Conservation (phyloP, 37 sponge, comb jelly and placozoan genomes). For the Beroe ovata region DNA sequence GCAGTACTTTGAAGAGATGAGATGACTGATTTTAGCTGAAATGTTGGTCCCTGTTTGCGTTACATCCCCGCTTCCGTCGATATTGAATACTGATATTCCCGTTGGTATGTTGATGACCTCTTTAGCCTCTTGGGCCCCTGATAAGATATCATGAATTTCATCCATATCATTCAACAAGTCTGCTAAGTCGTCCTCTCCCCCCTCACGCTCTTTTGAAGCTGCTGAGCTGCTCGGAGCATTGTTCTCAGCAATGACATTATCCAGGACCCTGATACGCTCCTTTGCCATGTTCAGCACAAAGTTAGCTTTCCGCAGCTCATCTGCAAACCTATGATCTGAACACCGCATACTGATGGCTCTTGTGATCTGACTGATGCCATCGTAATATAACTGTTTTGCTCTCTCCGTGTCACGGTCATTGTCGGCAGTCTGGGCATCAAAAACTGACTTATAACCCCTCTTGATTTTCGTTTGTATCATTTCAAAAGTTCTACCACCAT, state of each 20-base stretch:
- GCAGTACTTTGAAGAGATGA: slow-evolving; percentile 49
- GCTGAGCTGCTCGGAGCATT: too few species aligned
- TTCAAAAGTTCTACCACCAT: neutral
- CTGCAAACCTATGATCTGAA: neutral
- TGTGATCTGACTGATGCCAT: slow-evolving; percentile 37
- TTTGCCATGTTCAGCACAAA: slow-evolving; percentile 59
- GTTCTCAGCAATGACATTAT: neutral
- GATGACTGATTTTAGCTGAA: slow-evolving; percentile 47
- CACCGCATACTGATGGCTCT: slow-evolving; percentile 57
- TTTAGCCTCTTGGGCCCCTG: slow-evolving; percentile 51
- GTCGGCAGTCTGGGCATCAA: slow-evolving; percentile 57
- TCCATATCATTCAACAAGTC: slow-evolving; percentile 37
- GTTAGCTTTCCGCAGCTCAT: slow-evolving; percentile 20
- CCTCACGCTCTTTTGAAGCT: neutral
- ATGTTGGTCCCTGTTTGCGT: neutral
- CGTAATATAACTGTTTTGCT: slow-evolving; percentile 33
- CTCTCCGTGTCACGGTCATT: neutral
- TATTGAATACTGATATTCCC: slow-evolving; percentile 7
- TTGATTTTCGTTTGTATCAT: slow-evolving; percentile 25
- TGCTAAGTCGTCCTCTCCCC: neutral
- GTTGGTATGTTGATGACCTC: slow-evolving; percentile 48
- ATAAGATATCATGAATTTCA: slow-evolving; percentile 23
- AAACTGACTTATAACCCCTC: slow-evolving; percentile 3
- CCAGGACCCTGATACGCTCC: slow-evolving; percentile 50
- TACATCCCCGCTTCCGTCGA: slow-evolving; percentile 44